Conservation (phyloP, 2,888 invertebrate species). For the Drosophila mayaguana region DNA sequence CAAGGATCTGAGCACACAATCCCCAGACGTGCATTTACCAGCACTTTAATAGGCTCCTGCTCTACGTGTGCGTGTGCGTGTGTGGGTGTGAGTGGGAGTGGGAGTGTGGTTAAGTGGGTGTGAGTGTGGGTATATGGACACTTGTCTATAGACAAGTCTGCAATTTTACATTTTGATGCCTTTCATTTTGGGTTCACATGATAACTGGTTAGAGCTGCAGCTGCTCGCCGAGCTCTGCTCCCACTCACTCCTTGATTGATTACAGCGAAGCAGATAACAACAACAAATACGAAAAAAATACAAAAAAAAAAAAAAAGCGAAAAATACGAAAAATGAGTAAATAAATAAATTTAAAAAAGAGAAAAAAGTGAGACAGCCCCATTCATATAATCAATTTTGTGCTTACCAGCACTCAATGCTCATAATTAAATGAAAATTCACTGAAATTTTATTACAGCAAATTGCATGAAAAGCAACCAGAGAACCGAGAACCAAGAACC, state of each 20-base stretch:
- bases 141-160: slow-evolving; percentile 30
- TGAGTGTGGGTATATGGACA: neutral
- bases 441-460: slow-evolving; percentile 18
- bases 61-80: neutral
- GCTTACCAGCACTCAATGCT: slow-evolving; percentile 31
- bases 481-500: neutral
- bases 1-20: slow-evolving; percentile 30
- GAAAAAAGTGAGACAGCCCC: neutral
- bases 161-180: slow-evolving; percentile 44
- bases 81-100: neutral
- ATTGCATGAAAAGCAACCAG: neutral
- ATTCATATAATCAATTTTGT: slow-evolving; percentile 62
- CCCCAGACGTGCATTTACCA: slow-evolving; percentile 72
- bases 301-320: too few species aligned
- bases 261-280: neutral
- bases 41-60: slow-evolving; percentile 41
- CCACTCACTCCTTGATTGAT: slow-evolving; percentile 7
- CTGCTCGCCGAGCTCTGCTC: neutral
- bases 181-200: slow-evolving; percentile 47
- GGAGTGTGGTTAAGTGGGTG: neutral
- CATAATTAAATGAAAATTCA: slow-evolving; percentile 67
- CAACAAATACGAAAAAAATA: neutral
- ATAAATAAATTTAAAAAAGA: slow-evolving; percentile 3
- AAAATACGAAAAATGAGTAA: slow-evolving; percentile 2
- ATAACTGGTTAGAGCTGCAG: slow-evolving; percentile 40